phyloP scores from a whole-genome alignment of 1,140 invertebrate genomes.

The Maniola jurtina region DNA sequence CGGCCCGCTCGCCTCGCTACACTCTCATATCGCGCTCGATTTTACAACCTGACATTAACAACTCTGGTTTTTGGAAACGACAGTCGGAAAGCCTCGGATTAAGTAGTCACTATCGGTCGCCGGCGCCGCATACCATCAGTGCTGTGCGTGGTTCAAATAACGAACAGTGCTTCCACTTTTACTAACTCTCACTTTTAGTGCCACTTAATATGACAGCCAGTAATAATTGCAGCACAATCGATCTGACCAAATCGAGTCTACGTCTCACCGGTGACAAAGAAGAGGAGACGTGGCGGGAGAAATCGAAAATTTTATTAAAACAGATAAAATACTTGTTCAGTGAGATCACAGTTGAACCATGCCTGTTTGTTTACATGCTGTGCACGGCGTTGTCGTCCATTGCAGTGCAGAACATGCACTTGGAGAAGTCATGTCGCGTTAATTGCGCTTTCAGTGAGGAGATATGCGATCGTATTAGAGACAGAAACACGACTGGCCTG shows the following conservation, averaged over 20 bases:
- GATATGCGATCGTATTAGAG: slow-evolving; percentile 80
- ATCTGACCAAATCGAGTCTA: slow-evolving; percentile 64
- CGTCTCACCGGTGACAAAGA: slow-evolving; percentile 48
- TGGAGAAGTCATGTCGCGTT: slow-evolving; percentile 81
- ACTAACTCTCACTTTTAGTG: slow-evolving; percentile 61
- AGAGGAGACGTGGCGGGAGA: slow-evolving; percentile 53
- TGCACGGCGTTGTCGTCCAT: slow-evolving; percentile 64
- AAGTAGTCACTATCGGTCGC: slow-evolving; percentile 51
- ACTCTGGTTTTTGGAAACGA: slow-evolving; percentile 68
- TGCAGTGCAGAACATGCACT: slow-evolving; percentile 72
- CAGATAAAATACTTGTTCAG: slow-evolving; percentile 49
- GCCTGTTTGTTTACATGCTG: slow-evolving; percentile 68
- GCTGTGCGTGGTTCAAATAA: slow-evolving; percentile 51
- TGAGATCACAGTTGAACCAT: slow-evolving; percentile 70
- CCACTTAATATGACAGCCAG: slow-evolving; percentile 53
- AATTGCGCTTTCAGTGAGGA: slow-evolving; percentile 79
- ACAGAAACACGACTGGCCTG: slow-evolving; percentile 69
- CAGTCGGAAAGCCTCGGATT: slow-evolving; percentile 57
- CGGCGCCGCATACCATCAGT: slow-evolving; percentile 42
- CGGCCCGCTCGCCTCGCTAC: slow-evolving; percentile 46
- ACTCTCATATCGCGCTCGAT: slow-evolving; percentile 53
- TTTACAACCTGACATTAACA: slow-evolving; percentile 63
- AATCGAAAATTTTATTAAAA: slow-evolving; percentile 55
- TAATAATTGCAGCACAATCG: slow-evolving; percentile 43
- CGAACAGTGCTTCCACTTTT: slow-evolving; percentile 53